Evolutionary conservation across 2,797 vertebrate species (phyloP), one percentile per base, ranked within the genome.

Genomic region (Enteromius radiatus): DNA sequence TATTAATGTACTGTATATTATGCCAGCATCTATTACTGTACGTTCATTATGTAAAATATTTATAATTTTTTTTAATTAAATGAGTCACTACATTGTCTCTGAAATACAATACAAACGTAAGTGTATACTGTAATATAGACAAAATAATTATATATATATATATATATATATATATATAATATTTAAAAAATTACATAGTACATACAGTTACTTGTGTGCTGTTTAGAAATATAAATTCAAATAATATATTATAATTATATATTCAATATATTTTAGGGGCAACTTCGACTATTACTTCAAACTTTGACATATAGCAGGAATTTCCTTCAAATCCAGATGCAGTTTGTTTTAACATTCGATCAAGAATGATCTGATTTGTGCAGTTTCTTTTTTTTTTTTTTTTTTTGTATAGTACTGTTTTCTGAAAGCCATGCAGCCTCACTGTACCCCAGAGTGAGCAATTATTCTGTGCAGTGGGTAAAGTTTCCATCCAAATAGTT

Each of bases 401-500:
- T 31, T 45, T 75, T 76, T 80, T 73, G 45, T 36, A 38, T 76
- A 26, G 52, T 15, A 45, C 41, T 33, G 23, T 77, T 65, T 65
- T 61, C 43, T 19, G 47, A 76, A 23, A 75, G 54, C 28, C 63
- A 59, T 59, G n/a, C 10, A 70, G 41, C 21, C 45, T 31, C 70
- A 71, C 38, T 54, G 31, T 78, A 74, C 38, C 52, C 19, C 65
- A 61, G 77, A 81, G n/a, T 68, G 47, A 78, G 67, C 71, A 65
- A 56, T 81, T 86, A 83, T 83, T 84, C 47, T 70, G 15, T 33
- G 54, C 81, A 74, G 33, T 78, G 43, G 80, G 68, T 65, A 85
- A 81, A 85, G 52, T 83, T 84, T 74, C 63, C 56, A 36, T 75
- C 76, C 70, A 65, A 68, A 70, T 65, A 73, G 73, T 84, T 84